phyloP scores from a whole-genome alignment of 53 echinoderm and acorn worm species.

The Temnopleurus reevesii region DNA sequence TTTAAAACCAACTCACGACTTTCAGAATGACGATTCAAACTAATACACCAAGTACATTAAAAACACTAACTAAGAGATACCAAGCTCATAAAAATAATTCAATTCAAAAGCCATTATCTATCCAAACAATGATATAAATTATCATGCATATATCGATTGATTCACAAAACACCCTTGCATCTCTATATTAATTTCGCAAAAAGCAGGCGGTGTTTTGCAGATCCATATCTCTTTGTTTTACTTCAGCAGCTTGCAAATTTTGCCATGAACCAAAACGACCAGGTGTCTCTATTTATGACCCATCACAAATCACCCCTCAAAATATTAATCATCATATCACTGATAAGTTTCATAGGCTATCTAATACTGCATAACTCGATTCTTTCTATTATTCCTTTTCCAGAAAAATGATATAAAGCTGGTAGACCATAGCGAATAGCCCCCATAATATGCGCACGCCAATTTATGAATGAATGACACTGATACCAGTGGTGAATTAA shows the following conservation, averaged over 20 bases:
- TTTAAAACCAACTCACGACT: no score
- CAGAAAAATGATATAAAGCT: no score
- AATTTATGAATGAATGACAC: not conserved
- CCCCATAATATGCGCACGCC: not conserved
- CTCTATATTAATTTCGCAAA: no score
- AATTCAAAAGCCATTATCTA: not conserved
- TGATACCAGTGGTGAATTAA: not conserved
- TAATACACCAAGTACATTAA: no score
- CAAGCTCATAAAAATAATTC: no score
- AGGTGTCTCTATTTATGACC: not conserved
- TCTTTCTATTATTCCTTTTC: no score
- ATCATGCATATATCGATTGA: not conserved
- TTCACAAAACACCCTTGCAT: not conserved
- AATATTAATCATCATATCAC: not conserved
- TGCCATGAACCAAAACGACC: not conserved
- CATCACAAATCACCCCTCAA: not conserved
- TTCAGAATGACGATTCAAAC: no score
- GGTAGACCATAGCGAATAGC: not conserved
- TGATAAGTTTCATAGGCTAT: not conserved
- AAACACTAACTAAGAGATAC: no score
- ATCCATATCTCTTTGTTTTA: slow-evolving; percentile 28
- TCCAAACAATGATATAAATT: not conserved
- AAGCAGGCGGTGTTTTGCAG: no score
- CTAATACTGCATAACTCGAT: no score
- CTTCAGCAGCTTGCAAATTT: not conserved